Evolutionary conservation across 1,140 invertebrate species (phyloP).

Genomic region (Macrosteles quadrilineatus): DNA sequence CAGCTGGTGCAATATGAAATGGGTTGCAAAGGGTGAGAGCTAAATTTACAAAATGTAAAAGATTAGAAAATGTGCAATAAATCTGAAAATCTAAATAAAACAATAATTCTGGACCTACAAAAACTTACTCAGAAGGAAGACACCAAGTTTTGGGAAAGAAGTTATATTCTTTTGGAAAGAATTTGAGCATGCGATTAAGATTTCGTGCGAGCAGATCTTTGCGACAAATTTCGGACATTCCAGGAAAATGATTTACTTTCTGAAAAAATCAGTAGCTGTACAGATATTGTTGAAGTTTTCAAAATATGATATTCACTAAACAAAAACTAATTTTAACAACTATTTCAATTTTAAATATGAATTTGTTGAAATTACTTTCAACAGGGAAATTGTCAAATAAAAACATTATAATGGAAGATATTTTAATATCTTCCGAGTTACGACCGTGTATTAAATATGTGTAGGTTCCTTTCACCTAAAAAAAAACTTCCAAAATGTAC

Average conservation of each 20-base stretch:
- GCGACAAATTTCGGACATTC: slow-evolving; percentile 86
- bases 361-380: too few relatives aligned
- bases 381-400: too few relatives aligned
- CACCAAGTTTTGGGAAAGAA: slow-evolving; percentile 95
- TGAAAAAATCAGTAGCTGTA: slow-evolving; percentile 53
- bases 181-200: slow-evolving; percentile 80
- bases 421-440: too few relatives aligned
- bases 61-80: neutral
- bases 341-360: too few relatives aligned
- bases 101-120: slow-evolving; percentile 7
- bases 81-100: neutral
- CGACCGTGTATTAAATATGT: too few relatives aligned
- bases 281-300: too few relatives aligned
- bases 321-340: too few relatives aligned
- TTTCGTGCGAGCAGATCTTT: slow-evolving; percentile 85
- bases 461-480: too few relatives aligned
- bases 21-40: neutral
- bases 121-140: slow-evolving; percentile 78
- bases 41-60: neutral
- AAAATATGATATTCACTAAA: too few relatives aligned
- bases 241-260: slow-evolving; percentile 90
- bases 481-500: too few relatives aligned
- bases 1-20: too few relatives aligned
- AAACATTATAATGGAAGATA: too few relatives aligned
- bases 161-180: slow-evolving; percentile 86